A percentile compares a stretch with the other conserved stretches of the same genome.
Evolutionary conservation across 2,797 vertebrate species (phyloP).

Genomic region (Podarcis siculus): DNA sequence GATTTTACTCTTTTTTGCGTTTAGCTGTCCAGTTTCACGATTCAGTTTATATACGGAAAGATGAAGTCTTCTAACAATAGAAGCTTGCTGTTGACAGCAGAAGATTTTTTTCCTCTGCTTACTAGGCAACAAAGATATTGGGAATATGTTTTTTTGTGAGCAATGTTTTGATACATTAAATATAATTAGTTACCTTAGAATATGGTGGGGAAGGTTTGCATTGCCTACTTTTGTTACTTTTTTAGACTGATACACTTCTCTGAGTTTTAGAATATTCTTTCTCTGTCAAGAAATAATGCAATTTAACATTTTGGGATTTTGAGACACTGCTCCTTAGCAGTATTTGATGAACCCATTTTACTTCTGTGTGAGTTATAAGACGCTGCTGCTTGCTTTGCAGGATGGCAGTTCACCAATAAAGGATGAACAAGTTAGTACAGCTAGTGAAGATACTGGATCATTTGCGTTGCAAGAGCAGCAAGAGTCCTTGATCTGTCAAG

Average conservation of each 20-base stretch:
- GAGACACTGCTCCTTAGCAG: background rate
- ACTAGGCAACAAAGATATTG: background rate
- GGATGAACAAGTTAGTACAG: constrained; percentile 87
- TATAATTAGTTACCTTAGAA: background rate
- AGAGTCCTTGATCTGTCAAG: constrained; percentile 85
- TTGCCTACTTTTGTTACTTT: too few relatives aligned
- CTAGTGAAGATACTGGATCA: constrained; percentile 91
- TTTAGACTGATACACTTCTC: too few relatives aligned
- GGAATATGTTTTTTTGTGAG: too few relatives aligned
- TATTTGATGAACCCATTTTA: background rate
- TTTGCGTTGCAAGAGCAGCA: constrained; percentile 80
- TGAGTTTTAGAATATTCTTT: background rate
- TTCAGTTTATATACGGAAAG: background rate
- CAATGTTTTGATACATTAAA: background rate
- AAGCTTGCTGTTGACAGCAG: background rate
- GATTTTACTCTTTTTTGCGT: too few relatives aligned
- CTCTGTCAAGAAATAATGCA: background rate
- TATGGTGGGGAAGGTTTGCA: too few relatives aligned
- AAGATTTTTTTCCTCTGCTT: background rate
- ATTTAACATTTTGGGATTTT: background rate
- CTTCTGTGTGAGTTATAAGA: constrained; percentile 3
- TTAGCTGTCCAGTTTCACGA: too few relatives aligned
- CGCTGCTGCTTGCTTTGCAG: constrained; percentile 75
- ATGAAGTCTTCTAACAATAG: background rate
- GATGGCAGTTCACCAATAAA: constrained; percentile 84